Evolutionary conservation across 2,797 vertebrate species (phyloP).

Genomic region (Anableps anableps): DNA sequence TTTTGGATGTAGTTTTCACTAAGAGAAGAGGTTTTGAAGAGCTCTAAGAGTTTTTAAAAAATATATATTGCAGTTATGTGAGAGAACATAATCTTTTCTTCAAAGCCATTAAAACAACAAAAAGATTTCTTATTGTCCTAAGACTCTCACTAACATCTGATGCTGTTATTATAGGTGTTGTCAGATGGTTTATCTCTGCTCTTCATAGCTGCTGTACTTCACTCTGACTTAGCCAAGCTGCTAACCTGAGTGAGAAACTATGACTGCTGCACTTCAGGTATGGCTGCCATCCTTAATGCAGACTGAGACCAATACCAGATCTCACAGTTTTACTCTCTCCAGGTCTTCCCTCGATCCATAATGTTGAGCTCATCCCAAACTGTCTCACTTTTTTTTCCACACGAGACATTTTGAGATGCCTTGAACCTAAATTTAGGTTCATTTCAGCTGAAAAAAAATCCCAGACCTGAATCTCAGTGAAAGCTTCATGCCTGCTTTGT

Average conservation of each 20-base stretch:
- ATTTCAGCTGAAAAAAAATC: constrained; percentile 35
- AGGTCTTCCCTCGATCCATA: constrained; percentile 42
- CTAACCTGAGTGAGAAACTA: constrained; percentile 52
- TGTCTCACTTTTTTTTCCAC: not conserved
- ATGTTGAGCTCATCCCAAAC: constrained; percentile 14
- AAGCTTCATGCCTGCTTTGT: constrained; percentile 30
- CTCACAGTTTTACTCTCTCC: constrained; percentile 35
- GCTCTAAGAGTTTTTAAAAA: not conserved
- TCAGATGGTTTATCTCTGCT: constrained; percentile 14
- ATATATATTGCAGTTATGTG: not conserved
- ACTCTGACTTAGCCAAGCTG: constrained; percentile 36
- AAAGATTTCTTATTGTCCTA: not conserved
- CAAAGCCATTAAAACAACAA: too few relatives aligned
- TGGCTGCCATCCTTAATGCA: constrained; percentile 35
- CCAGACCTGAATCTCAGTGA: constrained; percentile 44
- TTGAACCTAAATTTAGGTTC: constrained; percentile 48
- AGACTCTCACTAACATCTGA: not conserved
- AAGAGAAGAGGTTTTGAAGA: not conserved
- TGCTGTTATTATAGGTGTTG: constrained; percentile 7
- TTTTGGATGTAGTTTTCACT: not conserved
- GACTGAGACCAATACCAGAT: constrained; percentile 51
- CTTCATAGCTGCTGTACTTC: constrained; percentile 18
- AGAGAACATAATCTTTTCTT: too few relatives aligned
- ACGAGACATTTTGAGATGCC: not conserved
- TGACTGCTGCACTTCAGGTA: constrained; percentile 63